These are phyloP conservation scores for Esox lucius DNA, from an alignment of 2,797 vertebrate species.

Conservation along the genomic window DNA sequence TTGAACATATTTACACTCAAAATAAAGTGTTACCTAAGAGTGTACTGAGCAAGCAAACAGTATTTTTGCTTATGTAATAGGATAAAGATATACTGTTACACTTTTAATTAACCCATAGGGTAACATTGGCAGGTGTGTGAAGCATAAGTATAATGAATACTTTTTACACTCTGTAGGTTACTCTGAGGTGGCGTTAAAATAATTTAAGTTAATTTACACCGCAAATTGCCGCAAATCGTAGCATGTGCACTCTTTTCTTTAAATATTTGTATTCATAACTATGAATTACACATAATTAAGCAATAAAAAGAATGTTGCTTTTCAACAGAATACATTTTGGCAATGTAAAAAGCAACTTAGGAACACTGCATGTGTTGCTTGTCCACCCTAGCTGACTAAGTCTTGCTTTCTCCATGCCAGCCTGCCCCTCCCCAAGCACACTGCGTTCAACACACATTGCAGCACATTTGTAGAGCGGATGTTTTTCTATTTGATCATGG, in stretches of 20 bases:
- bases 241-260: neutral
- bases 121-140: too few species aligned
- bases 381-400: neutral
- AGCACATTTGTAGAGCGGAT: constrained; percentile 26
- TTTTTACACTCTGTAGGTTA: too few species aligned
- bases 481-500: constrained; percentile 47
- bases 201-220: too few species aligned
- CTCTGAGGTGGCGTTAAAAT: too few species aligned
- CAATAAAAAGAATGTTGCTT: neutral
- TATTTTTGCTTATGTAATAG: too few species aligned
- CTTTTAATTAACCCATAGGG: too few species aligned
- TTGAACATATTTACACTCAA: too few species aligned
- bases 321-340: neutral
- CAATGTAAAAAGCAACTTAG: constrained; percentile 15
- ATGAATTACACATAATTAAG: neutral
- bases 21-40: too few species aligned
- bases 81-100: too few species aligned
- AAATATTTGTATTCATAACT: neutral
- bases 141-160: too few species aligned
- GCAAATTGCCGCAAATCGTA: too few species aligned
- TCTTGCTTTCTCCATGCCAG: neutral
- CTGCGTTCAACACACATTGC: constrained; percentile 9
- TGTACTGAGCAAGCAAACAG: too few species aligned
- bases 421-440: neutral
- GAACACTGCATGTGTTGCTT: neutral